Percentiles rank a stretch among this genome's conserved stretches.
phyloP scores from a whole-genome alignment of 1,140 invertebrate genomes.

The Drosophila carrolli region DNA sequence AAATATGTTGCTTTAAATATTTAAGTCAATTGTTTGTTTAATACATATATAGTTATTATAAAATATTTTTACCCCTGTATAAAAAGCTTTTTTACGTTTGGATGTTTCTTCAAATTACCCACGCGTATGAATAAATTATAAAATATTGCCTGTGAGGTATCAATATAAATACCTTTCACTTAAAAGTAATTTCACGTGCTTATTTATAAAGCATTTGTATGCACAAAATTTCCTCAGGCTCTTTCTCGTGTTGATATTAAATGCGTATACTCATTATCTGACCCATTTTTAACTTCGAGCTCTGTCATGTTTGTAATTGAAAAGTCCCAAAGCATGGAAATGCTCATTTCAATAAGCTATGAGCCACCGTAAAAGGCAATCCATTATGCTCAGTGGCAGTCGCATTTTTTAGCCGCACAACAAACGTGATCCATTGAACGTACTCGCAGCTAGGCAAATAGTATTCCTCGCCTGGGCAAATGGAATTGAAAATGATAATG shows the following conservation, averaged over 20 bases:
- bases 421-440: constrained; percentile 39
- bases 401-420: constrained; percentile 12
- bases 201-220: constrained; percentile 23
- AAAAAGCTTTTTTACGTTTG: neutral
- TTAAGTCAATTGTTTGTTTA: too few relatives aligned
- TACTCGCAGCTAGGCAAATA: constrained; percentile 33
- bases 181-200: constrained; percentile 23
- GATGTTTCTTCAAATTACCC: constrained; percentile 1
- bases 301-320: constrained; percentile 32
- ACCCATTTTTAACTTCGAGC: constrained; percentile 17
- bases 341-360: constrained; percentile 16
- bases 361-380: constrained; percentile 18
- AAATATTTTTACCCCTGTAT: neutral
- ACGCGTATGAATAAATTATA: constrained; percentile 5
- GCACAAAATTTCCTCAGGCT: constrained; percentile 6
- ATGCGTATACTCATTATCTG: constrained; percentile 15
- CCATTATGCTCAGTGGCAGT: constrained; percentile 39
- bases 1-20: neutral
- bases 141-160: constrained; percentile 10
- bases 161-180: constrained; percentile 12
- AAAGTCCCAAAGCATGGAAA: constrained; percentile 20
- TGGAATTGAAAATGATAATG: constrained; percentile 45
- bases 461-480: constrained; percentile 19
- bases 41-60: too few relatives aligned
- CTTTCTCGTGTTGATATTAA: constrained; percentile 7